Percentiles rank a stretch among this genome's conserved stretches.
Evolutionary conservation across 2,888 invertebrate species (phyloP).

Genomic region (Volucella zonaria): DNA sequence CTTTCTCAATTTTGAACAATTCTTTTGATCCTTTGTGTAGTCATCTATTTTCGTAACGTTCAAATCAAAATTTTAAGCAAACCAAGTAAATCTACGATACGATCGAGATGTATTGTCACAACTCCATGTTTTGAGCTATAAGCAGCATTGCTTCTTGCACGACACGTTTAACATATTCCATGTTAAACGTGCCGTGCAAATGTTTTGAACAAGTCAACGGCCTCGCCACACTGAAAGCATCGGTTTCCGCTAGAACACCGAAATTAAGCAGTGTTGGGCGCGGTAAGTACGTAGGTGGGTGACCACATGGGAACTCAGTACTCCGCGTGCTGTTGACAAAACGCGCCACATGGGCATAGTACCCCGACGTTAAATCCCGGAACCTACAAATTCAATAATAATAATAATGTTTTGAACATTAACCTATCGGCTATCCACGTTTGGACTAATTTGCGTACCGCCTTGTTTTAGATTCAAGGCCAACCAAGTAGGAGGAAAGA

Average conservation of each 20-base stretch:
- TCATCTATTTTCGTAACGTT: slow-evolving; percentile 14
- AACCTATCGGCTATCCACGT: slow-evolving; percentile 2
- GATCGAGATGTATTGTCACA: slow-evolving; percentile 23
- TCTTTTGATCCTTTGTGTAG: not conserved
- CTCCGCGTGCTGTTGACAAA: too few species aligned
- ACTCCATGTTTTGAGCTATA: slow-evolving; percentile 15
- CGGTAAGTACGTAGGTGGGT: too few species aligned
- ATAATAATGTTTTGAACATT: not conserved
- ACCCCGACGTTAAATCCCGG: too few species aligned
- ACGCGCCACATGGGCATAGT: too few species aligned
- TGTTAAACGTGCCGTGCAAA: too few species aligned
- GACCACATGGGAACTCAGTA: too few species aligned
- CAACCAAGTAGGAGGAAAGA: slow-evolving; percentile 40
- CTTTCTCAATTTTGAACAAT: too few species aligned
- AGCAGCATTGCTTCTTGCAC: slow-evolving; percentile 15
- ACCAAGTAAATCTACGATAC: not conserved
- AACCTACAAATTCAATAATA: too few species aligned
- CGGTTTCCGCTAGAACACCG: too few species aligned
- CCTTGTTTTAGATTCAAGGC: slow-evolving; percentile 31
- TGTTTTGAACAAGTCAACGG: too few species aligned
- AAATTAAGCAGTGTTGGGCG: too few species aligned
- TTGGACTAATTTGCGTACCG: slow-evolving; percentile 42
- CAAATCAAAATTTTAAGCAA: slow-evolving; percentile 22
- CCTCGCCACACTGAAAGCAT: too few species aligned
- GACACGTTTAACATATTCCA: not conserved